These are phyloP conservation scores for Eilema griseolum DNA, from an alignment of 2,888 invertebrate genomes.

Conservation along the genomic window DNA sequence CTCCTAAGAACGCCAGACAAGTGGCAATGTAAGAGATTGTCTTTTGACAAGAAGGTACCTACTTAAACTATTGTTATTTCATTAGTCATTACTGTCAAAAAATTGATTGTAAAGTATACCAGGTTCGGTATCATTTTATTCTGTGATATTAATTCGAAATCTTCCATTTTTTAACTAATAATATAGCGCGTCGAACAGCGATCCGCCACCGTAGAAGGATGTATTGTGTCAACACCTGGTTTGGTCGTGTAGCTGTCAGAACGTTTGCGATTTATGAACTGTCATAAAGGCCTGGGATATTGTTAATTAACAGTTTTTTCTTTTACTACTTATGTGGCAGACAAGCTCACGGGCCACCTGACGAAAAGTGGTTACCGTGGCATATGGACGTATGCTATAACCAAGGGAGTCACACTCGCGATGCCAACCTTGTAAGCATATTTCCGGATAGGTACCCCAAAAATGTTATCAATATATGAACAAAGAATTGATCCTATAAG, in stretches of 20 bases:
- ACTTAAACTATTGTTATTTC: background rate
- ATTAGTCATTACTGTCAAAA: background rate
- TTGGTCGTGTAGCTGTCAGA: background rate
- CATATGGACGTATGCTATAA: no score
- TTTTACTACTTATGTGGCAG: no score
- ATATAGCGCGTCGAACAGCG: slow-evolving; percentile 1
- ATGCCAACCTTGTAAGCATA: no score
- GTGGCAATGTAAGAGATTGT: no score
- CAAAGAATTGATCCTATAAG: no score
- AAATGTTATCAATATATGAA: no score
- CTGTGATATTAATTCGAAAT: slow-evolving; percentile 4
- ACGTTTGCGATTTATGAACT: background rate
- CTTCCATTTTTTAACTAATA: slow-evolving; percentile 17
- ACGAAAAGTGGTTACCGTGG: no score
- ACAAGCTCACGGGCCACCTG: no score
- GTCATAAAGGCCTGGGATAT: background rate
- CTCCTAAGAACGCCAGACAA: background rate
- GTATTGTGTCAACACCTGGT: slow-evolving; percentile 5
- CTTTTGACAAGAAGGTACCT: no score
- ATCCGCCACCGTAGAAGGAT: slow-evolving; percentile 2
- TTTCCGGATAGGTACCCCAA: no score
- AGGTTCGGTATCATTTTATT: background rate
- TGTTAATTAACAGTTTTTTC: background rate
- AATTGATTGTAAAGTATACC: background rate
- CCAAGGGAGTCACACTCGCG: no score